Percentiles rank a stretch among this genome's conserved stretches.
phyloP scores from a whole-genome alignment of 1,140 invertebrate species.

The Megalonaias nervosa region DNA sequence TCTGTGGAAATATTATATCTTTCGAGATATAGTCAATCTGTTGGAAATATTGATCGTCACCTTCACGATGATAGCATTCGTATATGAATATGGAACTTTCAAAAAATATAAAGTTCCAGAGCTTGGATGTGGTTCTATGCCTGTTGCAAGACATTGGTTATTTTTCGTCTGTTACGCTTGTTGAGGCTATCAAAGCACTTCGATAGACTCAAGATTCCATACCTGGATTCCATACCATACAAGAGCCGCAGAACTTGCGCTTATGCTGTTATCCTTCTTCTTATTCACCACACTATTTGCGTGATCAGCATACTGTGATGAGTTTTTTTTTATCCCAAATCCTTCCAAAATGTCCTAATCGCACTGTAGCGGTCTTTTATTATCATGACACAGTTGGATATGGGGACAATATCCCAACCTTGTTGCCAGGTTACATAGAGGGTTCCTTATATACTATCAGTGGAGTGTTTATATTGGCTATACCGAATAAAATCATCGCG shows the following conservation, averaged over 20 bases:
- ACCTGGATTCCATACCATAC: slow-evolving; percentile 61
- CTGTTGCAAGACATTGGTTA: slow-evolving; percentile 17
- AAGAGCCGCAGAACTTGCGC: slow-evolving; percentile 48
- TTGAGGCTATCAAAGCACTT: slow-evolving; percentile 40
- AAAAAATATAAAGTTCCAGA: background rate
- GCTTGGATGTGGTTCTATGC: slow-evolving; percentile 25
- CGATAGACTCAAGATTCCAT: slow-evolving; percentile 34
- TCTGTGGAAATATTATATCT: slow-evolving; percentile 65
- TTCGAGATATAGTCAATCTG: slow-evolving; percentile 66
- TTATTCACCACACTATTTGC: slow-evolving; percentile 49
- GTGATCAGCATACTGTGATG: slow-evolving; percentile 53
- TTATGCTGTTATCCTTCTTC: slow-evolving; percentile 51
- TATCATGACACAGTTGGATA: slow-evolving; percentile 99
- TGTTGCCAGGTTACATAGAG: slow-evolving; percentile 72
- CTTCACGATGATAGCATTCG: slow-evolving; percentile 11
- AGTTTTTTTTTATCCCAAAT: slow-evolving; percentile 36
- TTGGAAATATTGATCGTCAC: slow-evolving; percentile 64
- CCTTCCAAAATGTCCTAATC: slow-evolving; percentile 84
- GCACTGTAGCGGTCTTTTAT: slow-evolving; percentile 99
- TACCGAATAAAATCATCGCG: slow-evolving; percentile 92
- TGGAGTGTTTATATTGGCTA: slow-evolving; percentile 88
- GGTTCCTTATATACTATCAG: slow-evolving; percentile 88
- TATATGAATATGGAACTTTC: background rate
- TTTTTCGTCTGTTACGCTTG: slow-evolving; percentile 38
- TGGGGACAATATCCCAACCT: slow-evolving; percentile 73